A percentile compares a stretch with the other conserved stretches of the same genome.
Conservation (phyloP, 2,888 invertebrate genomes). For the Perizoma affinitatum region DNA sequence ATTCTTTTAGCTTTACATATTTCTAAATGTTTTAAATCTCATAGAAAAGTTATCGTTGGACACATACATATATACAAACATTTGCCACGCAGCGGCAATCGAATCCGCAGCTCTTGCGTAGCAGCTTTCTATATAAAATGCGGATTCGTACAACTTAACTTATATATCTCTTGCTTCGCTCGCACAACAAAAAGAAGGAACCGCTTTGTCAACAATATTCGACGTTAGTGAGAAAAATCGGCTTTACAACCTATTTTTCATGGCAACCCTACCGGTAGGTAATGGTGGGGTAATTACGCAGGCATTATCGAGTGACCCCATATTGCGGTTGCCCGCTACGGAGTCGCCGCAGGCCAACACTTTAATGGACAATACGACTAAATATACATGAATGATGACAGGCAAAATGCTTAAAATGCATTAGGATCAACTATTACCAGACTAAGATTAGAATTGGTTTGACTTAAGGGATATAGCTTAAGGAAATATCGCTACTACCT, state of each 20-base stretch:
- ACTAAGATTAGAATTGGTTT: not conserved
- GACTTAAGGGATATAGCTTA: conserved; percentile 1
- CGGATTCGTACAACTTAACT: too few species aligned
- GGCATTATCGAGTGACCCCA: conserved; percentile 80
- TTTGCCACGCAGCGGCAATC: too few species aligned
- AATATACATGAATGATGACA: conserved; percentile 51
- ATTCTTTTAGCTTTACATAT: too few species aligned
- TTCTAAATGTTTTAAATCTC: too few species aligned
- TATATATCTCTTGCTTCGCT: too few species aligned
- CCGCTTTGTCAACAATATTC: too few species aligned
- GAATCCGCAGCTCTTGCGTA: too few species aligned
- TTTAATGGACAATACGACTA: conserved; percentile 55
- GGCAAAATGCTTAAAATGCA: conserved; percentile 37
- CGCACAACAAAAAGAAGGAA: too few species aligned
- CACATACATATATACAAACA: too few species aligned
- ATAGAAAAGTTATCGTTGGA: too few species aligned
- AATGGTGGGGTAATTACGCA: conserved; percentile 77
- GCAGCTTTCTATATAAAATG: too few species aligned
- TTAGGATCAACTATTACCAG: conserved; percentile 19
- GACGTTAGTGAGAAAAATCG: conserved; percentile 1
- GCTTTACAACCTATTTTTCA: conserved; percentile 9
- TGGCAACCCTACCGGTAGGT: conserved; percentile 46
- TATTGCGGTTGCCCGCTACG: conserved; percentile 66
- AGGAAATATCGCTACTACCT: not conserved
- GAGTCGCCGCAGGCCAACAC: conserved; percentile 52